These are phyloP conservation scores for Antigone vipio DNA, from an alignment of 2,113 vertebrate species.

Conservation along the genomic window DNA sequence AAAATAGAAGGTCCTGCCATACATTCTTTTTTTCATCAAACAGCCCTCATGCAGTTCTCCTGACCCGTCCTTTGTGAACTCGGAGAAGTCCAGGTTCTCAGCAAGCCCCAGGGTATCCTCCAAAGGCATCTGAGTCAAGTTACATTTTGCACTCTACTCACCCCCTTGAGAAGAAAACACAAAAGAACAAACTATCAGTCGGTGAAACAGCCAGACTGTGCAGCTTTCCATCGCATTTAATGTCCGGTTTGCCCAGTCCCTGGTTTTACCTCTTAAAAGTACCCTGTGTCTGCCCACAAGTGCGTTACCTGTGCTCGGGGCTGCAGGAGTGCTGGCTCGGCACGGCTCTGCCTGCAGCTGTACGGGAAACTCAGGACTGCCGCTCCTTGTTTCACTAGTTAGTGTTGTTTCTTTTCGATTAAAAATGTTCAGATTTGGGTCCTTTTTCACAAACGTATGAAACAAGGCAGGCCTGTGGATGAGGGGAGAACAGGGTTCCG, in stretches of 20 bases:
- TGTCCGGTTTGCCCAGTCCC: background rate
- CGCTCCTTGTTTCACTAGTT: background rate
- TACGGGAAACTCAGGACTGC: accelerated
- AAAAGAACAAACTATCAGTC: background rate
- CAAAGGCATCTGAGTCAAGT: background rate
- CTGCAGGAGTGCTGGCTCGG: background rate
- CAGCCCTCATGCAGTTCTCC: background rate
- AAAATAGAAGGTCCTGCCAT: constrained; percentile 5
- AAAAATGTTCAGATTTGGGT: background rate
- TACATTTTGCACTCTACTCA: background rate
- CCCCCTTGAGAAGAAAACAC: background rate
- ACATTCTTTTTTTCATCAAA: background rate
- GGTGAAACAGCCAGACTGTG: background rate
- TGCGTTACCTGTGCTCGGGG: background rate
- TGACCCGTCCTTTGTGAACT: background rate
- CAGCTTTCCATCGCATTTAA: background rate
- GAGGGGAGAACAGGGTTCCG: background rate
- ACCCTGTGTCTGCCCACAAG: background rate
- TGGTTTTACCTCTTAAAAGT: background rate
- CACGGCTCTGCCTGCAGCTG: accelerated
- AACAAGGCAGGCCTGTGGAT: background rate
- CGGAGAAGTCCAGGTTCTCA: background rate
- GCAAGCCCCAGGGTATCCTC: background rate
- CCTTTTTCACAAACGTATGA: background rate
- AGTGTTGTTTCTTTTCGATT: background rate